Base-by-base conservation (phyloP, 2,113 vertebrate genomes). In the Amia ocellicauda region DNA sequence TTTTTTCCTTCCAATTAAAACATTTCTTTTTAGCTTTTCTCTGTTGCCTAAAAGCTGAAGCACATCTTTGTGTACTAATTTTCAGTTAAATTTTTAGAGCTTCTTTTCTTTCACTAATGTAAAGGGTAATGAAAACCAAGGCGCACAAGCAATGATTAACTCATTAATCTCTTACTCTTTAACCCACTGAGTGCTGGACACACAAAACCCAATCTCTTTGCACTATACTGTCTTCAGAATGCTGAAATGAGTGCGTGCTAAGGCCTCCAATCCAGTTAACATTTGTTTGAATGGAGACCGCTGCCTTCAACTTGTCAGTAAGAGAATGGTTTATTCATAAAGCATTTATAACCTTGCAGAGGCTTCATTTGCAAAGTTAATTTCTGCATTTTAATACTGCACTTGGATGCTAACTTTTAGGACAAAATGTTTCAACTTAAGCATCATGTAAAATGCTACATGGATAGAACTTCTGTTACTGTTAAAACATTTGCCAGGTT, bases 161-260 rank as follows among this genome's bases (percentile, higher is more conserved):
- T 73, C 66, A 85, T 87, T 85, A 85, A 85, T 83, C 79, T 74
- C 26, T 41, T 58, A 76, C 52, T 71, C 73, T 80, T 85, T 82
- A 84, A 84, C 81, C 75, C 78, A 74, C 76, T 73, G 77, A 85
- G 72, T 76, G 78, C 72, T 62, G 62, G 51, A 55, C 72, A 47
- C 59, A 24, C 43, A 63, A 47, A 69, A 61, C 56, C 43, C 72
- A 31, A 31, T 45, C 23, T 43, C 41, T 63, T 47, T 47, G 43
- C 43, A 47, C 43, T 47, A n/a, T 47, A 14, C 13, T 13, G n/a
- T 47, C 4, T 47, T 14, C 5, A 36, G 31, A 47, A 47, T 47
- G 43, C 43, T 47, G 43, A 3, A 47, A 47, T 47, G 10, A 16
- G 11, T 36, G 31, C 11, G 31, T 36, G 5, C 11, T 36, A 36